Percentiles rank a stretch among this genome's conserved stretches.
Evolutionary conservation across 2,888 invertebrate species (phyloP).

Genomic region (Ornithoptera alexandrae): DNA sequence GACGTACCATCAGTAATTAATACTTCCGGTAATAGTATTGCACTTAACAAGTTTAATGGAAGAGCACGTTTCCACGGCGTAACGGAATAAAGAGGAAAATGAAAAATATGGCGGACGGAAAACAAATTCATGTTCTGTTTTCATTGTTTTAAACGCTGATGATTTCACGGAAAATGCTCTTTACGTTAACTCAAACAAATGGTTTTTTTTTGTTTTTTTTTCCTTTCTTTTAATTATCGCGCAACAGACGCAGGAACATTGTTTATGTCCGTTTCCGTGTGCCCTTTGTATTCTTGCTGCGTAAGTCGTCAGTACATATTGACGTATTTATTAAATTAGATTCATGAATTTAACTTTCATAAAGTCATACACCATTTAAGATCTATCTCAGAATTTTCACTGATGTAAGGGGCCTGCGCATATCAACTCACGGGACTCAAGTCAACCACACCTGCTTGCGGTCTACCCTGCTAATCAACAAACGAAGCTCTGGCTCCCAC

Average conservation of each 20-base stretch:
- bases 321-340: neutral
- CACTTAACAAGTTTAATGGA: conserved; percentile 23
- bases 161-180: conserved; percentile 6
- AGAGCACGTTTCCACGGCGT: conserved; percentile 16
- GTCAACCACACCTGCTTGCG: too few species aligned
- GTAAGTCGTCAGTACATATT: neutral
- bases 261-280: neutral
- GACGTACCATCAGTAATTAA: neutral
- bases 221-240: conserved; percentile 1
- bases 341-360: too few species aligned
- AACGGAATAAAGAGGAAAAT: conserved; percentile 11
- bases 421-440: too few species aligned
- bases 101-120: conserved; percentile 15
- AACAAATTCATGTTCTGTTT: conserved; percentile 23
- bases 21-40: conserved; percentile 10
- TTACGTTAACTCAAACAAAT: conserved; percentile 12
- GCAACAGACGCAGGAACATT: neutral
- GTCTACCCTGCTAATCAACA: too few species aligned
- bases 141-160: conserved; percentile 28
- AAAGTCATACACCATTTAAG: too few species aligned
- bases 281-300: neutral
- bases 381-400: too few species aligned
- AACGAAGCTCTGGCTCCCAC: too few species aligned
- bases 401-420: too few species aligned
- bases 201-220: conserved; percentile 1